Evolutionary conservation across 2,113 vertebrate species (phyloP).

Genomic region (Charina bottae): DNA sequence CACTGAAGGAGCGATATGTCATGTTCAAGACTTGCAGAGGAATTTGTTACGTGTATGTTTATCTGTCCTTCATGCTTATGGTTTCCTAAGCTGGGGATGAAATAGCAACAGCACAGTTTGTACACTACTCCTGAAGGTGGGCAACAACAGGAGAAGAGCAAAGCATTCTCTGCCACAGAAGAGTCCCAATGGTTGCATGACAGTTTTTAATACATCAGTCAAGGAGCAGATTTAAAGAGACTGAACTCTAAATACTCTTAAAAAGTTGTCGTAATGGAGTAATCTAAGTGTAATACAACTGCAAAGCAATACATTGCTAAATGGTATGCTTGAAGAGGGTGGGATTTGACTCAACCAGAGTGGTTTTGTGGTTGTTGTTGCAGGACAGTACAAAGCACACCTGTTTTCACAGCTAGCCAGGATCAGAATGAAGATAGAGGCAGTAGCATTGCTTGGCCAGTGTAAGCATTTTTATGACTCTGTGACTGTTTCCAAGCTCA

Average conservation of each 20-base stretch:
- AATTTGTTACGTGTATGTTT: neutral
- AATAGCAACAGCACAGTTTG: neutral
- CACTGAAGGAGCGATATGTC: neutral
- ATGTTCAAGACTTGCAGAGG: neutral
- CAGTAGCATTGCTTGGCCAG: neutral
- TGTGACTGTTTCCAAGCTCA: neutral
- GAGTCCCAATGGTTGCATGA: neutral
- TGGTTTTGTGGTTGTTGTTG: neutral
- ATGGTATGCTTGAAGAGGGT: neutral
- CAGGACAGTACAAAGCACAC: neutral
- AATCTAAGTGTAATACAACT: neutral
- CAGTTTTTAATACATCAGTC: neutral
- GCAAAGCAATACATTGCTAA: neutral
- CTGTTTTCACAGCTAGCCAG: neutral
- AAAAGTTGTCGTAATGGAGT: neutral
- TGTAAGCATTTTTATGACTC: neutral
- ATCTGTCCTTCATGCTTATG: neutral
- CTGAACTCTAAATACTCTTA: neutral
- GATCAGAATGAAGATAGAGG: neutral
- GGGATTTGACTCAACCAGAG: neutral
- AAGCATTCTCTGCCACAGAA: neutral
- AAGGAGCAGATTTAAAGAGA: neutral
- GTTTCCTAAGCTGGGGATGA: neutral
- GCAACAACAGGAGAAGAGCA: neutral
- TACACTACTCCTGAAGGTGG: neutral